Evolutionary conservation across 1,140 invertebrate genomes (phyloP), one percentile per base, ranked within the genome.

Genomic region (Pogonus chalceus): DNA sequence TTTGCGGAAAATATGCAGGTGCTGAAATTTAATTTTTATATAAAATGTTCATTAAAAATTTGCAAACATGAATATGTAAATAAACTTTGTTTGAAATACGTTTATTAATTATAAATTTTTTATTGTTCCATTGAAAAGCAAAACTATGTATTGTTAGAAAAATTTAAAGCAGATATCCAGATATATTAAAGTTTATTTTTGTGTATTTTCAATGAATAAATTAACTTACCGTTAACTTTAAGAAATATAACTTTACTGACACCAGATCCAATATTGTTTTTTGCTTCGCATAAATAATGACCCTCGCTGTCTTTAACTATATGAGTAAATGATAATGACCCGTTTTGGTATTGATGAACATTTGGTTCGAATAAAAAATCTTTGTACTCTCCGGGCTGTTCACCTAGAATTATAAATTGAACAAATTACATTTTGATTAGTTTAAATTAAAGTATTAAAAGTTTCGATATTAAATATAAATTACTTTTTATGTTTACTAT

Each of bases 201-300:
- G 37, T 55, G 10, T n/a, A n/a, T n/a, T n/a, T n/a, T n/a, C n/a
- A n/a, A n/a, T n/a, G n/a, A n/a, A n/a, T n/a, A n/a, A n/a, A n/a
- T n/a, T n/a, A 22, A 79, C 79, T 74, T 80, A 85, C 86, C 86
- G 66, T 95, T 90, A 23, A 92, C 87, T 71, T 88, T 90, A 20
- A 92, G 73, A 62, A 87, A 88, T 59, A 92, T 86, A 21, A 92
- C 84, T 71, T 91, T 92, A 72, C 87, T 90, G 14, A 92, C 79
- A 1, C 88, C 88, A 20, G 87, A 82, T 2, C 91, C 91, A 57
- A 96, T 90, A 49, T 85, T 87, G 66, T 96, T 96, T 60, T 88
- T 83, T 0, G 90, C 90, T 63, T 95, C 91, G 72, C 93, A 96
- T 9, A 96, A 73, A 66, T 95, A 96, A 65, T 89, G 86, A 1